These are phyloP conservation scores for Hyperopisus bebe DNA, from an alignment of 2,113 vertebrate genomes.

Conservation along the genomic window DNA sequence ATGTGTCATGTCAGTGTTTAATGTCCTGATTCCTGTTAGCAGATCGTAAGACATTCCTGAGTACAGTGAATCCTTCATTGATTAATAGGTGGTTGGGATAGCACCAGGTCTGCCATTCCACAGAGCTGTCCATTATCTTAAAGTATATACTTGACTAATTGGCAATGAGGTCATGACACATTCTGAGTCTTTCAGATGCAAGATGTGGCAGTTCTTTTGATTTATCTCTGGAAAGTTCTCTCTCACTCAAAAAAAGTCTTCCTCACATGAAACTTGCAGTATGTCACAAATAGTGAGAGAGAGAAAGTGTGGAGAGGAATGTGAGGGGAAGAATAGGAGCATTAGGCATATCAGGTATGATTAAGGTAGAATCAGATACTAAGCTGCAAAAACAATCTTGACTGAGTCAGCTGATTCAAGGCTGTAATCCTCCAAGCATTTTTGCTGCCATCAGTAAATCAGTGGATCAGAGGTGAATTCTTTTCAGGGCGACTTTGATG, in stretches of 20 bases:
- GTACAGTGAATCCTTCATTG: background rate
- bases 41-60: background rate
- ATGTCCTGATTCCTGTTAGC: background rate
- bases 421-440: background rate
- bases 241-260: background rate
- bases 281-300: background rate
- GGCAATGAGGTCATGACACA: background rate
- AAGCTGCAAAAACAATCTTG: background rate
- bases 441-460: background rate
- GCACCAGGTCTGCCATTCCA: background rate
- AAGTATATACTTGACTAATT: background rate
- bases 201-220: background rate
- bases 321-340: background rate
- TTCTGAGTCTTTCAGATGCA: background rate
- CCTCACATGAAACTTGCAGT: background rate
- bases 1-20: background rate
- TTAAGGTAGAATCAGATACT: slow-evolving; percentile 3
- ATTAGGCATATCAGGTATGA: background rate
- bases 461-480: background rate
- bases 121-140: background rate
- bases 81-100: background rate
- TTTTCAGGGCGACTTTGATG: background rate
- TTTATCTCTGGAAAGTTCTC: background rate
- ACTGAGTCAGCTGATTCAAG: background rate
- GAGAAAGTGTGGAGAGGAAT: background rate